These are phyloP conservation scores for Cavia porcellus DNA, from an alignment of 2,113 vertebrate genomes.

Conservation along the genomic window DNA sequence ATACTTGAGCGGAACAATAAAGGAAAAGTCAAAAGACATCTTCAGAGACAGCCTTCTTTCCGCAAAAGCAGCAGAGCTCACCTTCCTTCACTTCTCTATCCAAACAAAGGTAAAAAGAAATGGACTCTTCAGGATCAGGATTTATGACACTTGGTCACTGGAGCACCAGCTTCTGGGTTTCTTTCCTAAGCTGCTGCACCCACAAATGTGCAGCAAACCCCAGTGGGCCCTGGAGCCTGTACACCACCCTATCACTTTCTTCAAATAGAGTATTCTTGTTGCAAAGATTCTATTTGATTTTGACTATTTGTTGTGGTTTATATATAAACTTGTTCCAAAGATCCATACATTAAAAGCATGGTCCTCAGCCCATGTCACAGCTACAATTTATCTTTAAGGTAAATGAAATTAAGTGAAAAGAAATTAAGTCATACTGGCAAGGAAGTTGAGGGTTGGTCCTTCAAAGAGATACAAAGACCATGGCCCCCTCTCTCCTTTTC, in stretches of 20 bases:
- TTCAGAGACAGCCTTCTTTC: background rate
- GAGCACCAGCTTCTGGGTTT: background rate
- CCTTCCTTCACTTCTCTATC: too few relatives aligned
- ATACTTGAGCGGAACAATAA: background rate
- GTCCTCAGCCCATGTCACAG: background rate
- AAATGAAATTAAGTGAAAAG: background rate
- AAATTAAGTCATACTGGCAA: background rate
- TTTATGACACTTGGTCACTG: background rate
- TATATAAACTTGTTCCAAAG: background rate
- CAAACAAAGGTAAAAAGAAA: background rate
- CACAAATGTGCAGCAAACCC: background rate
- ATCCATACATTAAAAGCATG: background rate
- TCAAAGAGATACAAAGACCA: background rate
- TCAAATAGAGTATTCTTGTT: background rate
- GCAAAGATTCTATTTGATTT: background rate
- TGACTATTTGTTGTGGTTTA: background rate
- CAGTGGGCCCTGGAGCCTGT: background rate
- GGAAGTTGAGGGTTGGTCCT: background rate
- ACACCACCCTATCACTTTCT: background rate
- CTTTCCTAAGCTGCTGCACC: background rate
- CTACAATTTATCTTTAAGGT: background rate
- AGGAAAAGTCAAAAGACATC: background rate
- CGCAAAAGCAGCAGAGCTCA: background rate
- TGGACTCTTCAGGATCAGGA: background rate
- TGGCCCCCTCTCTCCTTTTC: background rate